Base-by-base conservation (phyloP, 2,113 vertebrate genomes). In the Sprattus sprattus region DNA sequence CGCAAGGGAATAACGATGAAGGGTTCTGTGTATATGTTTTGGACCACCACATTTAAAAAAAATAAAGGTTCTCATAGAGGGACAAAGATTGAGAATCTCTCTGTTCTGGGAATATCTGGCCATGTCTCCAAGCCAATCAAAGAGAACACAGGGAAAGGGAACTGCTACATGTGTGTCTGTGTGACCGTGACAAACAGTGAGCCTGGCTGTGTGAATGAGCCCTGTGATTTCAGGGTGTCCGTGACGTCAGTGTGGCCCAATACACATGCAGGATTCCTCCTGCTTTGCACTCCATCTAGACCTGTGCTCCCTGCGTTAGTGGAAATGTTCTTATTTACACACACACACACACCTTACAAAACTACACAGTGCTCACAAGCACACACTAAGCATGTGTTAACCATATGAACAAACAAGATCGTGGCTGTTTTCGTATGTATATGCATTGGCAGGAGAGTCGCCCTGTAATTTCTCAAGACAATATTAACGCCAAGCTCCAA, bases 401-500 rank as follows among this genome's bases (percentile, higher is more conserved):
- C 71, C 71, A 78, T 78, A 39, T 78, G 71, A 78, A 78, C 28
- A 78, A 78, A 78, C 28, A 78, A 78, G 71, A 39, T 32, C 71
- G 28, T 15, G 71, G 71, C 71, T 78, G 71, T 78, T 78, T 39
- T 28, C 11, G 18, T 64, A 64, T 64, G 60, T 32, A 71, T 71
- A 71, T 71, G 64, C 64, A 71, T 71, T 13, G 11, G 10, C 64
- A 71, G 64, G 64, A 64, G 60, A 71, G n/a, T 78, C 11, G 10
- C 32, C 28, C 28, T 78, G 71, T 78, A 39, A 78, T 78, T 78
- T 32, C 71, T 15, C 32, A 39, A 78, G 28, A 32, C 28, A 32
- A 78, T 78, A 78, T 78, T 78, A 78, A 78, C 4, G 71, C 71
- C 71, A 78, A 78, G 28, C 71, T 78, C 71, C 71, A 39, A 16